Conservation (phyloP, 2,113 vertebrate species). For the Scophthalmus maximus region DNA sequence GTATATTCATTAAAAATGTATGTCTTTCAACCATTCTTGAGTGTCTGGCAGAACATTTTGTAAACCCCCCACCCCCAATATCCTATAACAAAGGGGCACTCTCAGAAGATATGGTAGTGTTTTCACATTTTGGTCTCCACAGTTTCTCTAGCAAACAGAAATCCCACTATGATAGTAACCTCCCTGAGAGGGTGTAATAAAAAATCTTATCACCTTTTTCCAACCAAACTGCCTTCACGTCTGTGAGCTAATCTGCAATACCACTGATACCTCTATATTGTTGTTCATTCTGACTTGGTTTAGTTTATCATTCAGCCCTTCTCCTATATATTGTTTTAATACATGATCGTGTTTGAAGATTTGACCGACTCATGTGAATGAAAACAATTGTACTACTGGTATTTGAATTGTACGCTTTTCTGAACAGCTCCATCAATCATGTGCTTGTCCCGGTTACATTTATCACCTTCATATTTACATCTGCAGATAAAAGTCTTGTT, state of each 20-base stretch:
- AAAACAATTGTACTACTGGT: too few species aligned
- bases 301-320: not conserved
- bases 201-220: not conserved
- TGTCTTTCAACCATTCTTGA: not conserved
- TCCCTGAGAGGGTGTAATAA: not conserved
- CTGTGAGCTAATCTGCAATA: not conserved
- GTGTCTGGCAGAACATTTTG: not conserved
- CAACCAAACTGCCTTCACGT: too few species aligned
- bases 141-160: not conserved
- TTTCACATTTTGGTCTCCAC: too few species aligned
- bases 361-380: too few species aligned
- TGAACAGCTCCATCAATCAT: too few species aligned
- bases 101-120: too few species aligned
- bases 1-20: not conserved
- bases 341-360: not conserved
- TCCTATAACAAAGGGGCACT: too few species aligned
- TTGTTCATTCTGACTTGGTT: not conserved
- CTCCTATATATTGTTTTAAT: not conserved
- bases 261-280: not conserved
- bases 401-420: too few species aligned
- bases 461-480: too few species aligned
- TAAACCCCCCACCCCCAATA: too few species aligned
- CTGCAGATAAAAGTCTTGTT: too few species aligned
- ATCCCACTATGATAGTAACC: not conserved
- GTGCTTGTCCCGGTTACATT: too few species aligned